These are phyloP conservation scores for Tryphoninae sp. DNA, from an alignment of 2,888 invertebrate genomes.

Conservation along the genomic window DNA sequence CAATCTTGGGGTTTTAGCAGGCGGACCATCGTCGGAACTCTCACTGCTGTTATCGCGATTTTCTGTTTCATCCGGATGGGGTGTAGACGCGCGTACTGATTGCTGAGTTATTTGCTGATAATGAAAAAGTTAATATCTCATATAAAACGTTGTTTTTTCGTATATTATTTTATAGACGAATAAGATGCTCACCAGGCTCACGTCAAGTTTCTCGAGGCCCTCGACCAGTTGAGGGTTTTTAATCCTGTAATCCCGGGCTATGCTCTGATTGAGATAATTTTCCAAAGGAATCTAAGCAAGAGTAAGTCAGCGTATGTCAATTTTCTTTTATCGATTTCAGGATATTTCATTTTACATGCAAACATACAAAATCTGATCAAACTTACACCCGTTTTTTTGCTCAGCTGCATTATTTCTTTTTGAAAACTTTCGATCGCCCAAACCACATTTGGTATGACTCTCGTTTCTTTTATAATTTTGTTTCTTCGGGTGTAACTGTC, in stretches of 20 bases:
- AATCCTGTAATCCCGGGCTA: constrained; percentile 86
- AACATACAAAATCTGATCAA: neutral
- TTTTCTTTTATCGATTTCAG: constrained; percentile 14
- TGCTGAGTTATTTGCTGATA: constrained; percentile 62
- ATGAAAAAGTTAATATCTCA: constrained; percentile 18
- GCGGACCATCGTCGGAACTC: constrained; percentile 22
- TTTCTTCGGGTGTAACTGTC: constrained; percentile 81
- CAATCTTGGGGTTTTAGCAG: constrained; percentile 39
- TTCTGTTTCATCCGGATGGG: constrained; percentile 33
- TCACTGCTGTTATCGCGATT: constrained; percentile 38
- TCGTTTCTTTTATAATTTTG: constrained; percentile 85
- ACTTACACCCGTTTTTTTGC: constrained; percentile 84
- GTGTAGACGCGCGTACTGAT: constrained; percentile 39
- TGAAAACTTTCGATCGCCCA: constrained; percentile 86
- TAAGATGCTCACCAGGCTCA: constrained; percentile 70
- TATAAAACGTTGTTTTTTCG: constrained; percentile 10
- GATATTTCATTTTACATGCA: neutral
- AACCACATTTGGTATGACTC: constrained; percentile 86
- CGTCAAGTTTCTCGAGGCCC: constrained; percentile 81
- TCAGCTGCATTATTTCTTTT: constrained; percentile 84
- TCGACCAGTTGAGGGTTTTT: constrained; percentile 83
- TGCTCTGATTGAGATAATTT: constrained; percentile 84
- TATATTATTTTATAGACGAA: constrained; percentile 14
- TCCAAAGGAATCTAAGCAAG: constrained; percentile 74
- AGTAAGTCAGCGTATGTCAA: neutral